A percentile compares a stretch with the other conserved stretches of the same genome.
phyloP scores from a whole-genome alignment of 2,888 invertebrate genomes.

The Elysia crispata region DNA sequence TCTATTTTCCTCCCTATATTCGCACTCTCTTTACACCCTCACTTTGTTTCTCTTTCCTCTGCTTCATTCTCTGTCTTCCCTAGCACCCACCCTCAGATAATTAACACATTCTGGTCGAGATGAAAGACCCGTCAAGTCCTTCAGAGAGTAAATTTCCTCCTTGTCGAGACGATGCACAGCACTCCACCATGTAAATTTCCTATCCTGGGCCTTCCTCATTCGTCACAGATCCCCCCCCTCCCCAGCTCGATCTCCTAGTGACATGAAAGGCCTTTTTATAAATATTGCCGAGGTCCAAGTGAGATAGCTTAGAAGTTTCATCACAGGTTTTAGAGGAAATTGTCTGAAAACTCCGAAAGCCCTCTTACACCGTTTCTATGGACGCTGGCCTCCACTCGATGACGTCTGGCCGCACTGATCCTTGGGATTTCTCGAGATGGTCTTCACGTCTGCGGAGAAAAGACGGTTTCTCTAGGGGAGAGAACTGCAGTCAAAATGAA shows the following conservation, averaged over 20 bases:
- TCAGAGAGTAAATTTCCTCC: conserved; percentile 47
- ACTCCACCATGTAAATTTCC: conserved; percentile 48
- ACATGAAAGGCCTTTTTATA: conserved; percentile 16
- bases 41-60: no score
- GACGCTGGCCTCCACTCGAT: conserved; percentile 42
- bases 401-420: conserved; percentile 15
- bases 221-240: no score
- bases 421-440: no score
- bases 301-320: conserved; percentile 49
- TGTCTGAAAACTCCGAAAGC: conserved; percentile 43
- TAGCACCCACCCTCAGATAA: conserved; percentile 33
- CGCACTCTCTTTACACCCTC: no score
- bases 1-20: no score
- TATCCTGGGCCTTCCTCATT: conserved; percentile 13
- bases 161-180: conserved; percentile 27
- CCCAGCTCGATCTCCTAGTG: no score
- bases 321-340: conserved; percentile 41
- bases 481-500: no score
- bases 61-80: not conserved
- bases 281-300: conserved; percentile 12
- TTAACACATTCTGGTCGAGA: conserved; percentile 43
- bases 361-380: conserved; percentile 24
- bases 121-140: conserved; percentile 35
- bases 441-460: no score
- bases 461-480: no score